Evolutionary conservation across 2,888 invertebrate species (phyloP), one percentile per base, ranked within the genome.

Genomic region (Brachypterus glaber): DNA sequence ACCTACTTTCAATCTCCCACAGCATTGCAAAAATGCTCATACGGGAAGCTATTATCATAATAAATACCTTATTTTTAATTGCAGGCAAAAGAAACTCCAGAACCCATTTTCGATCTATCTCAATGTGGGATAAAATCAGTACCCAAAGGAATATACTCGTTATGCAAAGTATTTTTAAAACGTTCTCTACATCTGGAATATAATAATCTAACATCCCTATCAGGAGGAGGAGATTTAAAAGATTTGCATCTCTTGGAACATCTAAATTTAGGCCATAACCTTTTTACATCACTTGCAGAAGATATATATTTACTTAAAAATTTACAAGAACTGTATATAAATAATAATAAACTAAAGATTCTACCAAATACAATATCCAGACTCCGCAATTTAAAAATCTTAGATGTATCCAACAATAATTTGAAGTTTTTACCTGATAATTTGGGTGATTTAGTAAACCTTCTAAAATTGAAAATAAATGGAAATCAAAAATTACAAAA

Each of bases 111-210:
- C 63, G 88, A 89, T 64, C 62, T 89, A 43, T 82, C 86, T 3
- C 80, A 80, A 47, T 89, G 89, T 64, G 76, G 78, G 56, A 65
- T 89, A 39, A 74, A 74, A 50, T 72, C 68, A 54, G 76, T 89
- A 36, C 88, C 89, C 25, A 69, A 78, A 41, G 85, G 86, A 43
- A 79, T 86, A 37, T 89, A 77, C 64, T 78, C 84, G 17, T 66
- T 86, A 40, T 87, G 88, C 62, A 80, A 81, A 64, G 86, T 89
- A 29, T 80, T 85, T 57, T 74, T 86, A 48, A 90, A 89, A 66
- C 78, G 82, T 56, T 66, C 68, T 42, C 62, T 86, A 47, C 71
- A 71, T 59, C 64, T 81, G 49, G 73, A 82, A 55, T 70, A 73
- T 51, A 90, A 89, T 62, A 73, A 72, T 50, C 66, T 90, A 49